Base-by-base conservation (phyloP, 2,888 invertebrate genomes). In the Schizaphis graminum region DNA sequence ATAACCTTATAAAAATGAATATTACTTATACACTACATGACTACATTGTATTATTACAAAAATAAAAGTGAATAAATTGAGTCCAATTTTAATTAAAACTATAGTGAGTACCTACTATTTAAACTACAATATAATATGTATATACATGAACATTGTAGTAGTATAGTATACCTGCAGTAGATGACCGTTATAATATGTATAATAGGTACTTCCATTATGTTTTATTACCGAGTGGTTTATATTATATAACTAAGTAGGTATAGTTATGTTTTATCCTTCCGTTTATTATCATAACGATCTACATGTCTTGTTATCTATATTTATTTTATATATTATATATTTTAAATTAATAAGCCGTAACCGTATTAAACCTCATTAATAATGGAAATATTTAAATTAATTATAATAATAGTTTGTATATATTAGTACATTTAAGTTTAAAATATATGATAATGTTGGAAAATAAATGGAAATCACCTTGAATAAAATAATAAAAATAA, bases 231-330 rank as follows among this genome's bases (percentile, higher is more conserved):
- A 47, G 47, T 77, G 35, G 61, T 67, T 47, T 61, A 77, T 77
- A 77, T 77, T 35, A 26, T 89, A 61, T 11, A 88, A 56, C 88
- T 56, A 67, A 90, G 61, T 61, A 89, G 21, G n/a, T 61, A 89
- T 61, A 89, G 57, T 61, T 61, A 44, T n/a, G 28, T 90, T 47
- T 47, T 67, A 90, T 67, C 11, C 61, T 90, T 90, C 90, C 61
- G 90, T 47, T 47, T 47, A n/a, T 47, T 90, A 90, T 90, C 90
- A 41, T 21, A 7, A 28, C 26, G 47, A 90, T 47, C 90, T 57
- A 56, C 41, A 44, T 8, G 21, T 49, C 11, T 41, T 89, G 28
- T 57, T 57, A 57, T 77, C 35, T 77, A 35, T 77, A 35, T 77
- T 41, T 77, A 77, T 77, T 77, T 77, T 77, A 56, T 77, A 77